Conservation (phyloP, 2,888 invertebrate species). For the Andrena hattorfiana region DNA sequence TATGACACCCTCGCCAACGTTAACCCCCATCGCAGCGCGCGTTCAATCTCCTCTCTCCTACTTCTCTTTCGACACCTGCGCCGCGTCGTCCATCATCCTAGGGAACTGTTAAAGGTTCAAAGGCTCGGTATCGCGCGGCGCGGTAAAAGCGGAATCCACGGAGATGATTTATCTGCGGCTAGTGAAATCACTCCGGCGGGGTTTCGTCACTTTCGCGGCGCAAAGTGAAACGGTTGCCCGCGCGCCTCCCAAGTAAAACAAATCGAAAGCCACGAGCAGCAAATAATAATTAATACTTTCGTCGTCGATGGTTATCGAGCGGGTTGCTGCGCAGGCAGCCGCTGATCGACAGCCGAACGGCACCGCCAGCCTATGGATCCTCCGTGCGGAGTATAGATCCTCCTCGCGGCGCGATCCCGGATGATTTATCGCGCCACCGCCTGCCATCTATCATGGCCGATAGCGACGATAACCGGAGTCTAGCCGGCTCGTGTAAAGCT, state of each 20-base stretch:
- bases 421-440: constrained; percentile 77
- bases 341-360: constrained; percentile 68
- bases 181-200: constrained; percentile 68
- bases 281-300: constrained; percentile 75
- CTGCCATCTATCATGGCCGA: constrained; percentile 75
- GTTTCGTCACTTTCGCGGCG: constrained; percentile 71
- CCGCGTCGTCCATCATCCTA: constrained; percentile 50
- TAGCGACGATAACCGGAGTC: constrained; percentile 66
- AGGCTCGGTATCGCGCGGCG: constrained; percentile 27
- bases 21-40: background rate
- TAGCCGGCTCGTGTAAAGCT: constrained; percentile 54
- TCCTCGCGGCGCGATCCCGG: constrained; percentile 64
- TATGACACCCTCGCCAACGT: background rate
- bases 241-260: constrained; percentile 55
- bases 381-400: constrained; percentile 51
- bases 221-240: constrained; percentile 60
- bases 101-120: constrained; percentile 34
- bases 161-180: constrained; percentile 66
- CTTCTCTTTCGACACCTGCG: constrained; percentile 48
- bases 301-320: constrained; percentile 70
- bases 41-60: constrained; percentile 11
- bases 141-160: constrained; percentile 64
- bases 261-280: constrained; percentile 67
- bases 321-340: constrained; percentile 45
- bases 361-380: constrained; percentile 48